A percentile compares a stretch with the other conserved stretches of the same genome.
Conservation (phyloP, 2,113 vertebrate genomes). For the Callocephalon fimbriatum region DNA sequence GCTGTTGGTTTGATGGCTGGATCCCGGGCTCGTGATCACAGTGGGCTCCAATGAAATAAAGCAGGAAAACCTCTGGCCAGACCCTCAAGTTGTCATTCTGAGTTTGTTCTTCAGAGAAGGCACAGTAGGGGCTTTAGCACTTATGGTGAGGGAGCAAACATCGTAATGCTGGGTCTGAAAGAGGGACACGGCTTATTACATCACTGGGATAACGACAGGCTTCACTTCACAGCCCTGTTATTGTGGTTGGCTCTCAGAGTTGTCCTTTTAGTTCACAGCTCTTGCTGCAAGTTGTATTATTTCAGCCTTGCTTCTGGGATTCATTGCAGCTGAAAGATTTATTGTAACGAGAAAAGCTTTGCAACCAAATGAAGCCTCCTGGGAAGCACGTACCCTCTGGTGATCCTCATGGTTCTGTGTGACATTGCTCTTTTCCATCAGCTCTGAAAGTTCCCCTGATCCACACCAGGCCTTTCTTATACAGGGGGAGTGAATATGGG, state of each 20-base stretch:
- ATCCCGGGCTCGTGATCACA: not conserved
- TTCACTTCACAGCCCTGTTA: not conserved
- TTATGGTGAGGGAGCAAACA: not conserved
- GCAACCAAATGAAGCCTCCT: not conserved
- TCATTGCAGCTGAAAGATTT: slow-evolving; percentile 1
- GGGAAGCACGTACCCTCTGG: not conserved
- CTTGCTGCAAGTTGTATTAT: not conserved
- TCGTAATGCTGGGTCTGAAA: not conserved
- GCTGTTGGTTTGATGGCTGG: not conserved
- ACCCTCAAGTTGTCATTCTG: not conserved
- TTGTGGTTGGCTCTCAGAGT: not conserved
- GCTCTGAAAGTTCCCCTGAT: not conserved
- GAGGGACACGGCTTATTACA: not conserved
- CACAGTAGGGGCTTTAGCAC: not conserved
- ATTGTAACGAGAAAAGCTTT: not conserved
- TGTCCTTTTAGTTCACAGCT: not conserved
- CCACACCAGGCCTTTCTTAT: not conserved
- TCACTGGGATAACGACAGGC: slow-evolving; percentile 34
- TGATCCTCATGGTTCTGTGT: not conserved
- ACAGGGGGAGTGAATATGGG: not conserved
- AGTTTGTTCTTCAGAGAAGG: not conserved
- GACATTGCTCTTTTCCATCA: not conserved
- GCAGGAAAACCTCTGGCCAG: not conserved
- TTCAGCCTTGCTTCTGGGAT: not conserved
- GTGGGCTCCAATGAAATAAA: not conserved